A percentile compares a stretch with the other conserved stretches of the same genome.
These are phyloP conservation scores for Pristionchus pacificus DNA, from an alignment of 1,140 invertebrate genomes.

Conservation along the genomic window DNA sequence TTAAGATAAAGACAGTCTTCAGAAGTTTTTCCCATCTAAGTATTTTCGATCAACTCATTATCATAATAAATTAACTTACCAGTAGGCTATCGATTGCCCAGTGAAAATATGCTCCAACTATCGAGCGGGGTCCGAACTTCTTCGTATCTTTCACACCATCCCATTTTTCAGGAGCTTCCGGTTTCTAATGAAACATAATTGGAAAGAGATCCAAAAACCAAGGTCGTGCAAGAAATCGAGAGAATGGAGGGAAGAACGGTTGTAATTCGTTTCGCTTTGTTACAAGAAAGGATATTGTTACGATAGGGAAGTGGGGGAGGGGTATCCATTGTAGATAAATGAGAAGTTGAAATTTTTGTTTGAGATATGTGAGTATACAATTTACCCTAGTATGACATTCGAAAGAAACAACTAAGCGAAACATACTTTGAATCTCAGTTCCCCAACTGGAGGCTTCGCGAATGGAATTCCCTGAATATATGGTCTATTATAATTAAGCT, in stretches of 20 bases:
- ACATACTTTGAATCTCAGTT: constrained; percentile 41
- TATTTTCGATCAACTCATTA: not conserved
- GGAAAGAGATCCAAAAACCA: not conserved
- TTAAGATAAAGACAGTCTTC: constrained; percentile 71
- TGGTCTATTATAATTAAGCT: not conserved
- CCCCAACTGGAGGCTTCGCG: constrained; percentile 49
- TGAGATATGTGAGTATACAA: too few relatives aligned
- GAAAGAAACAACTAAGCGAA: too few relatives aligned
- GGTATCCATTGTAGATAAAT: too few relatives aligned
- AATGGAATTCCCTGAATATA: constrained; percentile 46
- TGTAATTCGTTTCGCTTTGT: too few relatives aligned
- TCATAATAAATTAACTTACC: not conserved
- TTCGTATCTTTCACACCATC: constrained; percentile 18
- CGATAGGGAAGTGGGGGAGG: too few relatives aligned
- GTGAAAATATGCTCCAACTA: too few relatives aligned
- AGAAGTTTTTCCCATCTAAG: not conserved
- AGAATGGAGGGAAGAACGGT: too few relatives aligned
- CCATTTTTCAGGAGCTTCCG: constrained; percentile 23
- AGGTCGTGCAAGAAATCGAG: too few relatives aligned
- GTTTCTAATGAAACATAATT: constrained; percentile 16
- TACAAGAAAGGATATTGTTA: too few relatives aligned
- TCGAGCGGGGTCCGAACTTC: constrained; percentile 27
- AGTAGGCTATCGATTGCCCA: constrained; percentile 15
- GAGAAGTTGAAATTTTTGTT: too few relatives aligned
- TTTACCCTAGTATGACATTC: too few relatives aligned